These are phyloP conservation scores for Lethenteron reissneri DNA, from an alignment of 2,113 vertebrate species.

Conservation along the genomic window DNA sequence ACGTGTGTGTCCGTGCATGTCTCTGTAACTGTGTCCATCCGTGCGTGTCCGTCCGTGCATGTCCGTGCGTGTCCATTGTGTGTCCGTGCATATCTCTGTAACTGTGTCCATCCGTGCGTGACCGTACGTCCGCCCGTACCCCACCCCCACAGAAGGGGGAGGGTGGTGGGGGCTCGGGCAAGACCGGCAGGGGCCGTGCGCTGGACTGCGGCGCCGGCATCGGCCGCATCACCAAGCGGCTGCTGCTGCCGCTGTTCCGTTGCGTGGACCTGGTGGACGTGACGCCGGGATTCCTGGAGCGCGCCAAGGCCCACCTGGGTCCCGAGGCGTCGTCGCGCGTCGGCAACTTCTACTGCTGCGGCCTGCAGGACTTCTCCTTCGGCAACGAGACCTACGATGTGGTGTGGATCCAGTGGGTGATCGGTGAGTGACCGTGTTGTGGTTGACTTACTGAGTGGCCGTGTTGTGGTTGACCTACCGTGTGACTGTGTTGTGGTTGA, in stretches of 20 bases:
- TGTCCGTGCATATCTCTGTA: no score
- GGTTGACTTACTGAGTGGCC: no score
- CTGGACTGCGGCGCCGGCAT: slow-evolving; percentile 88
- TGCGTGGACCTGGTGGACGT: slow-evolving; percentile 80
- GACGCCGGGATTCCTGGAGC: slow-evolving; percentile 62
- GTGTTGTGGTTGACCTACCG: no score
- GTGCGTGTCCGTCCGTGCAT: no score
- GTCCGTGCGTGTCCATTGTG: no score
- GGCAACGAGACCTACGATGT: slow-evolving; percentile 52
- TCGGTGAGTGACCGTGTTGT: slow-evolving; percentile 33
- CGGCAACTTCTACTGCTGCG: slow-evolving; percentile 56
- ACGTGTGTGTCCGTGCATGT: no score
- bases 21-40: no score
- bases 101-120: not conserved
- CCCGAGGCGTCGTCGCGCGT: slow-evolving; percentile 52
- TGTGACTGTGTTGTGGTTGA: no score
- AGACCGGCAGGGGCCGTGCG: slow-evolving; percentile 35
- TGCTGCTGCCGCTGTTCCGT: slow-evolving; percentile 63
- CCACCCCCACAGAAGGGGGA: slow-evolving; percentile 30
- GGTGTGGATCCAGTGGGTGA: slow-evolving; percentile 98
- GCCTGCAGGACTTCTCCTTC: slow-evolving; percentile 70
- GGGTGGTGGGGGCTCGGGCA: slow-evolving; percentile 20
- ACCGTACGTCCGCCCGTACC: not conserved
- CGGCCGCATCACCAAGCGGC: slow-evolving; percentile 63
- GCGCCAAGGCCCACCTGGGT: slow-evolving; percentile 58